Base-by-base conservation (phyloP, 2,888 invertebrate species). In the Conchocele bisecta region DNA sequence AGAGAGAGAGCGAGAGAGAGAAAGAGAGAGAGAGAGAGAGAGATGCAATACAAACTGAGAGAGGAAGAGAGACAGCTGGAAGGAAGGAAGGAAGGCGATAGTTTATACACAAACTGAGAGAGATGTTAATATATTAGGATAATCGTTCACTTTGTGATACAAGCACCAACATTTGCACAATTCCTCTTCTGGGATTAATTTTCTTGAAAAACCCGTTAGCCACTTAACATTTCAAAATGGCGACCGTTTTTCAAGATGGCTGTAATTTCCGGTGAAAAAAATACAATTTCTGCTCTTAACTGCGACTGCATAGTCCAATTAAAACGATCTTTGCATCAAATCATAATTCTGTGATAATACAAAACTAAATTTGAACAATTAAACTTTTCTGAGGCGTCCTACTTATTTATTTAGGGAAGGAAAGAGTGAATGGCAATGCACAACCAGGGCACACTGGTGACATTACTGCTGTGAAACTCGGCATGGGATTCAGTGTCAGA, bases 391-490 rank as follows among this genome's bases (percentile, higher is more conserved):
- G n/a, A n/a, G n/a, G n/a, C n/a, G n/a, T n/a, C n/a, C n/a, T n/a
- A n/a, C n/a, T n/a, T n/a, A n/a, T n/a, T n/a, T n/a, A n/a, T 6
- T 17, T 17, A 6, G 6, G 5, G 26, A 44, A 15, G 22, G 42
- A 15, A 63, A 29, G 63, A 63, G 31, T 53, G 41, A 42, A 4
- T 51, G 53, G 39, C 48, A 28, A 17, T 26, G 41, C 61, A 67
- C 59, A 51, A 56, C 69, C 51, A 63, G 63, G 57, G 44, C 63
- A 64, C 64, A 66, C 57, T 67, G 69, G 54, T 60, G 48, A 24
- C 58, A 65, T 39, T 53, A 42, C 48, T 60, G 65, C 44, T 58
- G 66, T 59, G 37, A 44, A 64, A 68, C 68, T 57, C 67, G 42
- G 48, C 67, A 72, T 61, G 61, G 67, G 60, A 66, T 60, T 59